Conservation (phyloP, 2,113 vertebrate genomes). For the Campylomormyrus tamandua region DNA sequence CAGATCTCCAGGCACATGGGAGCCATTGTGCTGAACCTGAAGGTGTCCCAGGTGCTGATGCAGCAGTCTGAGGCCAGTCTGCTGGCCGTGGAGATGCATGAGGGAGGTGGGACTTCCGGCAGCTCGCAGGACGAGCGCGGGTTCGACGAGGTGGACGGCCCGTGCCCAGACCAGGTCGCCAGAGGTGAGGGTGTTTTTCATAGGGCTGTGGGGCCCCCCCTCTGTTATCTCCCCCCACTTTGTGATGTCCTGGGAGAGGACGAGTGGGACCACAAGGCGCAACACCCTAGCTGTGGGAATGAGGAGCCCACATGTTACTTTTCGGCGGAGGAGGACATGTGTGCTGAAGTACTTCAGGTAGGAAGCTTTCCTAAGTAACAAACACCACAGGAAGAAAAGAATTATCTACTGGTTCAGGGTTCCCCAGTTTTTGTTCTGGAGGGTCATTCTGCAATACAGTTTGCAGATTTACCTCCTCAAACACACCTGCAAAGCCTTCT, state of each 20-base stretch:
- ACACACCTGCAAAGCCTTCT: not conserved
- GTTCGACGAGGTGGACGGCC: constrained; percentile 19
- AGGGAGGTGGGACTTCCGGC: not conserved
- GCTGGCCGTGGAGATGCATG: not conserved
- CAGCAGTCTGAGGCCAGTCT: constrained; percentile 38
- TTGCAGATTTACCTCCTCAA: not conserved
- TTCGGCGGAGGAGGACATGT: constrained; percentile 35
- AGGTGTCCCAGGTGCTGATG: constrained; percentile 43
- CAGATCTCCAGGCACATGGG: constrained; percentile 26
- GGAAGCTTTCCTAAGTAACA: not conserved
- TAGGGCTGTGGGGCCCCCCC: constrained; percentile 38
- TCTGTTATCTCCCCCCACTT: constrained; percentile 18
- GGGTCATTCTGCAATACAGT: not conserved
- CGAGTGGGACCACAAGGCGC: not conserved
- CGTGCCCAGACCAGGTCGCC: not conserved
- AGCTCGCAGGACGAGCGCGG: not conserved
- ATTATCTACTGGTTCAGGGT: not conserved
- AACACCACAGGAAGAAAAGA: not conserved
- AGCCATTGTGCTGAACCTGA: constrained; percentile 42
- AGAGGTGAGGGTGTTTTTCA: not conserved
- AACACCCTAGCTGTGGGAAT: not conserved
- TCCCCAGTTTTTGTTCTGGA: not conserved
- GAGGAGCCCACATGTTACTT: constrained; percentile 33
- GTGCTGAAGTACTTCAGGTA: constrained; percentile 26
- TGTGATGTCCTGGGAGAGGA: not conserved